Evolutionary conservation across 2,888 invertebrate genomes (phyloP), one percentile per base, ranked within the genome.

Genomic region (Melipona bicolor): DNA sequence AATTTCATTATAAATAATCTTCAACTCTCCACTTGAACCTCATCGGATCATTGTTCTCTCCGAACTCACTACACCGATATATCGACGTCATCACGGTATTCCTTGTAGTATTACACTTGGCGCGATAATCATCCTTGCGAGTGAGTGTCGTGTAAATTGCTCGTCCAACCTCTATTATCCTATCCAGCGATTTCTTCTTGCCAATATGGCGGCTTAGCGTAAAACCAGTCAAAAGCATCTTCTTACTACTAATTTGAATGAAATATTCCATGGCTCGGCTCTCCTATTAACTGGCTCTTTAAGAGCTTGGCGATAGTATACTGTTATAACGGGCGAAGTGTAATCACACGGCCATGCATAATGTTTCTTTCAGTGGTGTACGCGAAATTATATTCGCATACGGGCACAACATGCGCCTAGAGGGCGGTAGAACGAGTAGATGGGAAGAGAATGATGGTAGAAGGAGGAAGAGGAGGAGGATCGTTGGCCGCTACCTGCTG

Each of bases 261-360:
- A 67, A 67, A 67, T 67, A 75, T 67, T 67, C 75, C 24, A 56
- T 67, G 64, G 52, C 52, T 74, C 65, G 65, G 6, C 52, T 65
- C 74, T 52, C 24, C 74, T 64, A 65, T 75, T 67, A 75, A 75
- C 65, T 49, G 59, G 43, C 69, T 59, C 61, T 69, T 79, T 79
- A 79, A 79, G 62, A 69, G 62, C 21, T 32, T 52, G 9, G 15
- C 9, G 24, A 77, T 65, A 24, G 54, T 80, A 80, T 80, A 80
- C 78, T 80, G 78, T 77, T 77, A 80, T 80, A 80, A 77, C 78
- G 78, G 78, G 56, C 54, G 43, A 24, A 80, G 69, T 43, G 43
- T 78, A 78, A 70, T 80, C 69, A 54, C 56, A 70, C 64, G 56
- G 69, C 77, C 78, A 43, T 80, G 77, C 77, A 77, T 79, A 79